phyloP scores from a whole-genome alignment of 2,888 invertebrate species.

The Drosophila tripunctata region DNA sequence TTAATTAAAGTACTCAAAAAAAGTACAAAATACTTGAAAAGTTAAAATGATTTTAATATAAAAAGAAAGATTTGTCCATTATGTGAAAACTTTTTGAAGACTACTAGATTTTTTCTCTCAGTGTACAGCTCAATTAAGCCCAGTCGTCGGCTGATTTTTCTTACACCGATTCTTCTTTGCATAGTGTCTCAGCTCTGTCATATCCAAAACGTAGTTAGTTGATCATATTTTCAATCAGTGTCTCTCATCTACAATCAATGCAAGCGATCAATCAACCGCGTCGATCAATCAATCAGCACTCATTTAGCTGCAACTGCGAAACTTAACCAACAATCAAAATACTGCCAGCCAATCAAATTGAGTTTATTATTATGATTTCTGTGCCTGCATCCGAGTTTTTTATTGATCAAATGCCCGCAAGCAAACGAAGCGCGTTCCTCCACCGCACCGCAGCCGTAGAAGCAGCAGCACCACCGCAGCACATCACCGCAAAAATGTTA shows the following conservation, averaged over 20 bases:
- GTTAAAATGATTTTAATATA: no score
- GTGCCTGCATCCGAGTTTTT: slow-evolving; percentile 52
- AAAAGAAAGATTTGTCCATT: no score
- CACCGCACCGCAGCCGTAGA: not conserved
- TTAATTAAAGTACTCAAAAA: not conserved
- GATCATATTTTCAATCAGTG: slow-evolving; percentile 20
- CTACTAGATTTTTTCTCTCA: no score
- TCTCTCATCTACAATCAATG: slow-evolving; percentile 22
- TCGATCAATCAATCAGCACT: slow-evolving; percentile 70
- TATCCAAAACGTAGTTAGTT: slow-evolving; percentile 28
- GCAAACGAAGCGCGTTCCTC: slow-evolving; percentile 1
- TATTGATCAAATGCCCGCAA: slow-evolving; percentile 37
- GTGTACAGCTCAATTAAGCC: no score
- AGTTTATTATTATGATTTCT: slow-evolving; percentile 42
- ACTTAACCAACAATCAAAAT: slow-evolving; percentile 57
- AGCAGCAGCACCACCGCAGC: slow-evolving; percentile 9
- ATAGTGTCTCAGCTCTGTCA: slow-evolving; percentile 18
- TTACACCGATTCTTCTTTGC: slow-evolving; percentile 18
- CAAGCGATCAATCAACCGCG: slow-evolving; percentile 24
- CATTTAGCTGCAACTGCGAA: slow-evolving; percentile 49
- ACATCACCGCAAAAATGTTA: slow-evolving; percentile 5
- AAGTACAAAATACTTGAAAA: no score
- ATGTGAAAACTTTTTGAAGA: no score
- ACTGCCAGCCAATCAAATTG: slow-evolving; percentile 33
- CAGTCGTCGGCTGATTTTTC: no score